These are phyloP conservation scores for Lordiphosa clarofinis DNA, from an alignment of 1,140 invertebrate species.

Conservation along the genomic window DNA sequence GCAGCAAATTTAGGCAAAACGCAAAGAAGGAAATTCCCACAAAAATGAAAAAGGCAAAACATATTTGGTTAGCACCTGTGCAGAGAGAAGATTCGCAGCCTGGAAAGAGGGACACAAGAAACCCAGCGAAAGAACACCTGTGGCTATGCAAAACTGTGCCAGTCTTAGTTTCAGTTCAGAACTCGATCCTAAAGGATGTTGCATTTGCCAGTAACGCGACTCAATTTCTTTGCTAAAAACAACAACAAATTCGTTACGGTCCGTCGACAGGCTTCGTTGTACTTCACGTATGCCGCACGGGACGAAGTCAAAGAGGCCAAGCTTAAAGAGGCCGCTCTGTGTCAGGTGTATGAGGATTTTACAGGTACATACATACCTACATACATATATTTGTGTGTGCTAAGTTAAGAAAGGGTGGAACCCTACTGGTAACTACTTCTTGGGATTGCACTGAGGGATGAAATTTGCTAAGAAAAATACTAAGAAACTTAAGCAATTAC, in stretches of 20 bases:
- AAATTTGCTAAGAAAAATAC: neutral
- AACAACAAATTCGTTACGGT: conserved; percentile 52
- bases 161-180: conserved; percentile 51
- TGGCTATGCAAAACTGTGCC: conserved; percentile 45
- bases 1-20: too few relatives aligned
- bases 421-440: conserved; percentile 7
- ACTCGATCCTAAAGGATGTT: conserved; percentile 51
- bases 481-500: too few relatives aligned
- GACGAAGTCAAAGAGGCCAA: conserved; percentile 46
- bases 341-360: conserved; percentile 68
- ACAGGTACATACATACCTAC: conserved; percentile 42
- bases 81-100: conserved; percentile 10
- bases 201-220: conserved; percentile 36
- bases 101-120: neutral
- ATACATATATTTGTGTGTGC: neutral
- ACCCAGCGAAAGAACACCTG: conserved; percentile 39
- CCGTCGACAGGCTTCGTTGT: conserved; percentile 44
- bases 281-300: conserved; percentile 54
- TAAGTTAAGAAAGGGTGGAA: neutral
- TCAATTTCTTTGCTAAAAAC: conserved; percentile 14
- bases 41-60: conserved; percentile 4
- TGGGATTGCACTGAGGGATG: conserved; percentile 15
- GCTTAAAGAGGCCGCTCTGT: conserved; percentile 49
- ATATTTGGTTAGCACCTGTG: conserved; percentile 44
- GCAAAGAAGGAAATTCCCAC: conserved; percentile 45